phyloP scores from a whole-genome alignment of 2,113 vertebrate species.

The Grammomys dolichurus region DNA sequence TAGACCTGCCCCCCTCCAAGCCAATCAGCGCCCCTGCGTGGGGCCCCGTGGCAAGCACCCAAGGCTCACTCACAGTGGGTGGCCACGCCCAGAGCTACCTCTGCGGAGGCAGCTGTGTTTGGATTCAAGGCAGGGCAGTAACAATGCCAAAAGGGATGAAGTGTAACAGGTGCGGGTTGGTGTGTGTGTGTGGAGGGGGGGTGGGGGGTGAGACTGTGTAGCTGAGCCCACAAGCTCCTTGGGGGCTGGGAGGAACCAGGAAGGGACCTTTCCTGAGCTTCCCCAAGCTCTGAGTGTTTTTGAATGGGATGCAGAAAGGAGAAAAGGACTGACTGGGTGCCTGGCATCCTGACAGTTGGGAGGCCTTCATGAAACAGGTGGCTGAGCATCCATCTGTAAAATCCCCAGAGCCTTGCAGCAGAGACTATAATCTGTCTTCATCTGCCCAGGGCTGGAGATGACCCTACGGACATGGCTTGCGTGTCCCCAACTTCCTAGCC shows the following conservation, averaged over 20 bases:
- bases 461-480: neutral
- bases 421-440: neutral
- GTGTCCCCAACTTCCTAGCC: neutral
- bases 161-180: accelerated
- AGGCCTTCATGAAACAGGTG: neutral
- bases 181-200: neutral
- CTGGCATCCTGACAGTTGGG: neutral
- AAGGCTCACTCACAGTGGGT: neutral
- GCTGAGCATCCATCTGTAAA: too few relatives aligned
- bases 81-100: neutral
- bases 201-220: neutral
- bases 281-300: neutral
- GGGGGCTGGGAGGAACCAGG: neutral
- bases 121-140: neutral
- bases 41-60: neutral
- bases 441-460: neutral
- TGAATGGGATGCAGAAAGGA: neutral
- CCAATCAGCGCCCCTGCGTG: neutral
- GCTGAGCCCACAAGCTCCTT: accelerated
- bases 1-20: neutral
- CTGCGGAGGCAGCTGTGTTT: neutral
- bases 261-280: neutral
- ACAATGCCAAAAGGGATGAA: neutral
- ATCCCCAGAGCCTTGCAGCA: neutral
- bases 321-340: neutral